phyloP scores from a whole-genome alignment of 2,888 invertebrate genomes.

The Apodemia hepburni region DNA sequence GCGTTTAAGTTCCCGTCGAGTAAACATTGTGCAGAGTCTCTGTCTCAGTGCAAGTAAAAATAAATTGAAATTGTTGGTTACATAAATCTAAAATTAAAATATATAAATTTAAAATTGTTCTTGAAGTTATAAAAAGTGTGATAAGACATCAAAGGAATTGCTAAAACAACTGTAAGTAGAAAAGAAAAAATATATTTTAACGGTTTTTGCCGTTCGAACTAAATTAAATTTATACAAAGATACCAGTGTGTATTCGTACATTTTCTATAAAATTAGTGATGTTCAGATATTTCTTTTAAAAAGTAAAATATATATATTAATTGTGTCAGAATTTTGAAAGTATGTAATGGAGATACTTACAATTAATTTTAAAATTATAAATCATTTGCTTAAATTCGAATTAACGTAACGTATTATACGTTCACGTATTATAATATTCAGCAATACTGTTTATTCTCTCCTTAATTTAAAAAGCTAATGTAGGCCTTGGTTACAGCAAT shows the following conservation, averaged over 20 bases:
- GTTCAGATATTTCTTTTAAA: no score
- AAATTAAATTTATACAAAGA: not conserved
- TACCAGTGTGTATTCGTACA: not conserved
- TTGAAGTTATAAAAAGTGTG: not conserved
- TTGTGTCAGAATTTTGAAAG: no score
- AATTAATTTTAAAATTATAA: not conserved
- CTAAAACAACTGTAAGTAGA: no score
- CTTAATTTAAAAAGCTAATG: not conserved
- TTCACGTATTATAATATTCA: no score
- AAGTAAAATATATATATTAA: no score
- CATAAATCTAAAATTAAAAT: no score
- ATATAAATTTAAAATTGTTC: no score
- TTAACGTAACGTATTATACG: not conserved
- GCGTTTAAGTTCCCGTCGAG: not conserved
- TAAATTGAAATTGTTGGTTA: not conserved
- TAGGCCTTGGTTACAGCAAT: not conserved
- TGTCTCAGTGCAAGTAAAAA: not conserved
- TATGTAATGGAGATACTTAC: no score
- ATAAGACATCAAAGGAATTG: not conserved
- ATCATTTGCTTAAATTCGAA: not conserved
- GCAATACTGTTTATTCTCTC: no score
- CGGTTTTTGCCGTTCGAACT: constrained; percentile 2
- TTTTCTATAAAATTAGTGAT: no score
- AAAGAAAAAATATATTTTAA: not conserved
- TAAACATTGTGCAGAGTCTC: not conserved